phyloP scores from a whole-genome alignment of 2,797 vertebrate species.

The Picus viridis region DNA sequence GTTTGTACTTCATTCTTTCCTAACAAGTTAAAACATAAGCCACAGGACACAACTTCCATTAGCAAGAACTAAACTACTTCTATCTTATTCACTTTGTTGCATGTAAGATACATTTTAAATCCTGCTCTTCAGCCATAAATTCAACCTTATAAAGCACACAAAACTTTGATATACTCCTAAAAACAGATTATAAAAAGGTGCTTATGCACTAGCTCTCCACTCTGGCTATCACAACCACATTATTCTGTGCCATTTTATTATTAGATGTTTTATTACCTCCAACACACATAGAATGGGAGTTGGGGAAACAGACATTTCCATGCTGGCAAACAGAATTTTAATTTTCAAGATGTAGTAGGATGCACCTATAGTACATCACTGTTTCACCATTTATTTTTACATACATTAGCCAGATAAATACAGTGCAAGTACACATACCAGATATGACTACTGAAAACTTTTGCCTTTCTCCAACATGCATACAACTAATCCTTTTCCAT shows the following conservation, averaged over 20 bases:
- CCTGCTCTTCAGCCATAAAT: neutral
- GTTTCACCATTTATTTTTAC: neutral
- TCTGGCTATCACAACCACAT: neutral
- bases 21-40: neutral
- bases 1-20: slow-evolving; percentile 18
- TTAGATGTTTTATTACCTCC: neutral
- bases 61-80: neutral
- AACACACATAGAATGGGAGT: neutral
- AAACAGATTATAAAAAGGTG: neutral
- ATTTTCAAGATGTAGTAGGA: neutral
- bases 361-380: neutral
- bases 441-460: neutral
- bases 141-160: neutral
- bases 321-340: neutral
- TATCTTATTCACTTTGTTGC: neutral
- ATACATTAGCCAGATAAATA: neutral
- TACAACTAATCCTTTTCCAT: neutral
- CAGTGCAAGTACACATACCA: neutral
- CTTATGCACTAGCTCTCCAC: neutral
- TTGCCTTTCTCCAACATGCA: neutral
- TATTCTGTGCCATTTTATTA: neutral
- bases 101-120: neutral
- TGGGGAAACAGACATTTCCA: neutral
- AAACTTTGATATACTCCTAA: neutral
- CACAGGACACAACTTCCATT: neutral